phyloP scores from a whole-genome alignment of 1,140 invertebrate genomes.

The Battus philenor region DNA sequence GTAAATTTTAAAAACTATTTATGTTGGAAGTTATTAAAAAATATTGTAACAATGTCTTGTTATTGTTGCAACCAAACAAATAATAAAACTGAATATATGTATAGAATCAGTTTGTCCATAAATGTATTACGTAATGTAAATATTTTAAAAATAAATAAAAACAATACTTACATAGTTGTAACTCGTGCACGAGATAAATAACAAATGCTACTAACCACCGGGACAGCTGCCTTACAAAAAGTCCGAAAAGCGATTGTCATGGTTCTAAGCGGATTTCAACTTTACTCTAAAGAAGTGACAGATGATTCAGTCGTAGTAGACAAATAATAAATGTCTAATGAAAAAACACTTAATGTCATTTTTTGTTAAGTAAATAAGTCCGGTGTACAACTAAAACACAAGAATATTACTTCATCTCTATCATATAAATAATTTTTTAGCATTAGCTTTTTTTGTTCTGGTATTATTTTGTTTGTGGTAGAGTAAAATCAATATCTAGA shows the following conservation, averaged over 20 bases:
- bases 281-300: too few species aligned
- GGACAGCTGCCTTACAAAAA: conserved; percentile 43
- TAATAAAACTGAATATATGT: not conserved
- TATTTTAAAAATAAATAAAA: conserved; percentile 1
- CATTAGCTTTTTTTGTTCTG: too few species aligned
- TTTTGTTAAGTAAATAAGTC: too few species aligned
- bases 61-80: not conserved
- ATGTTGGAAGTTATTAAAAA: not conserved
- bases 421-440: too few species aligned
- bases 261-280: conserved; percentile 15
- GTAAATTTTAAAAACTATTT: conserved; percentile 7
- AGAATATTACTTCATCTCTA: too few species aligned
- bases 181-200: conserved; percentile 46
- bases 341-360: too few species aligned
- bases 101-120: not conserved
- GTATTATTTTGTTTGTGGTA: too few species aligned
- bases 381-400: too few species aligned
- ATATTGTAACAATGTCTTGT: too few species aligned
- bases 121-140: conserved; percentile 12
- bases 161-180: conserved; percentile 43
- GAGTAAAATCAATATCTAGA: too few species aligned
- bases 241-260: conserved; percentile 56
- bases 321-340: too few species aligned
- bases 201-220: conserved; percentile 39
- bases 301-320: too few species aligned